Base-by-base conservation (phyloP, 2,888 invertebrate genomes). In the Drosophila paranaensis region DNA sequence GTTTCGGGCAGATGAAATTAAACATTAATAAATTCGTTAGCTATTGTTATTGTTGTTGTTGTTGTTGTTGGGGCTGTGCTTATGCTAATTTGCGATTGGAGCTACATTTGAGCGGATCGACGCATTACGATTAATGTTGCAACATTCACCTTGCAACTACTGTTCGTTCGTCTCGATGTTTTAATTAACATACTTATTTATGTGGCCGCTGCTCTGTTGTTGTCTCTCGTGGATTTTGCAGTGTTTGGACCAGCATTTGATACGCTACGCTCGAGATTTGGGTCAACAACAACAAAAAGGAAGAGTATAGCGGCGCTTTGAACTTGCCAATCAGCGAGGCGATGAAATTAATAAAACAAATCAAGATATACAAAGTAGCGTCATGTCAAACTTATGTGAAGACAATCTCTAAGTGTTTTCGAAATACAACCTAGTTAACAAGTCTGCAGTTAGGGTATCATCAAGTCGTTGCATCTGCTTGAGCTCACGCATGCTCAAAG, bases 101-200 rank as follows among this genome's bases (percentile, higher is more conserved):
- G 78, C 68, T 80, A 63, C 70, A 54, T 58, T 54, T 50, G 61
- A 57, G 45, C 64, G 60, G 63, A 57, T 60, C 62, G 65, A 68
- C 61, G 58, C 35, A 55, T 60, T 57, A 62, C 40, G 54, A 35
- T 57, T 62, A 62, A 82, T 81, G 78, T 77, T 86, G 84, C 60
- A 89, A 85, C 72, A 71, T 56, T 67, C 30, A 60, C 65, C 51
- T 57, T 71, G 81, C 71, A 66, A 51, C 77, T 57, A 39, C 54
- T 60, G 65, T 50, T 83, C 46, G 63, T 46, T 83, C 50, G 48
- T 60, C 66, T 51, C 39, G 43, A 53, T 71, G 67, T 69, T 72
- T 78, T 69, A 88, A 89, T 89, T 85, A 88, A 75, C 79, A 71
- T 63, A 60, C 60, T 58, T 54, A 63, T 66, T 73, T 53, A 40